Evolutionary conservation across 2,797 vertebrate genomes (phyloP), one percentile per base, ranked within the genome.

Genomic region (Oreonectes daqikongensis): DNA sequence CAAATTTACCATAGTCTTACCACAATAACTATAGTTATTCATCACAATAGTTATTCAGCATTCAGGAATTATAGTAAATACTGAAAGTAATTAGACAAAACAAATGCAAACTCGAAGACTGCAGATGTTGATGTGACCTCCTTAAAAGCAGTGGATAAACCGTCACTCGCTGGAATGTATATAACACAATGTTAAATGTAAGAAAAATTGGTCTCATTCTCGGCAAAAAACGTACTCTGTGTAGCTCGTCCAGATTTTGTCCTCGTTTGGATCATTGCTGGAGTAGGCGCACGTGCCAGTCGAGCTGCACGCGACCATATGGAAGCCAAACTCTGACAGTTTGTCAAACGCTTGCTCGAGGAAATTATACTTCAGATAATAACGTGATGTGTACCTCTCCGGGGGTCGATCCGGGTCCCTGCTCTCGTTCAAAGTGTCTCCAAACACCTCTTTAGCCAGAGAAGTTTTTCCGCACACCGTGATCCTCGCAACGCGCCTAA

Each of bases 221-320:
- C 95, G 93, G 78, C 95, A 96, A 89, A 98, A 98, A 86, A 97
- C 95, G 69, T 97, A 97, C 88, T 98, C 96, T 38, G 96, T 97
- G 90, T 97, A 98, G 91, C 96, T 97, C 66, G 96, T 97, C 96
- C 96, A 98, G 81, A 97, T 95, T 91, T 96, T 97, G 93, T 98
- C 95, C 61, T 97, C 96, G 81, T 92, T 95, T 72, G 95, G 95
- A 60, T 98, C 95, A 4, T 88, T 94, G 26, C 95, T 96, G 88
- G 94, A 94, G 82, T 94, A 95, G 63, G 95, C 94, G 87, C 95
- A 97, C 75, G 95, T 97, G 82, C 95, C 96, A 0, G 95, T 95
- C 84, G 96, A 97, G 89, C 95, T 97, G 89, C 95, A 96, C 64
- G 95, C 95, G 86, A 95, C 95, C 95, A 98, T 97, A 87, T 95